Base-by-base conservation (phyloP, 2,113 vertebrate species). In the Numenius arquata region DNA sequence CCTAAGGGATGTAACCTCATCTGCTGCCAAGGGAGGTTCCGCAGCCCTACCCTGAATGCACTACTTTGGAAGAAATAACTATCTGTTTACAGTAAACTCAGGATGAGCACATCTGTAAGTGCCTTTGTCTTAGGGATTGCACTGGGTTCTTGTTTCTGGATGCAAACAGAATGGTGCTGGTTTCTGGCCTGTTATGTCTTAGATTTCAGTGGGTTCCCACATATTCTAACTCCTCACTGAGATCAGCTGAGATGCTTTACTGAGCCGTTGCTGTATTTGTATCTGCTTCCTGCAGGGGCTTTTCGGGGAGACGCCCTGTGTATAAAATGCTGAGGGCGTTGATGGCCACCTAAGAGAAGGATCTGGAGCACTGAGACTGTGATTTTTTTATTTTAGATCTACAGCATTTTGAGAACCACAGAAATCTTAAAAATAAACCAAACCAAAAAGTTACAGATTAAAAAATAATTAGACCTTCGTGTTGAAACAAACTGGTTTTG, bases 1-100 rank as follows among this genome's bases (percentile, higher is more conserved):
- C 87, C 96, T 95, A 74, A 85, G 91, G 94, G 91, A 63, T 96
- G 96, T 96, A 95, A 96, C 89, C 91, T 96, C 95, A 95, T 95
- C 95, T 94, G 66, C 84, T 91, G 2, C 48, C 61, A 66, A 66
- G 62, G 62, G 59, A 82, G 78, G 91, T 73, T 92, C 8, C 38
- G 22, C 70, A 92, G 76, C 80, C 48, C 3, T 87, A 79, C 48
- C 80, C 74, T 76, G 48, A 91, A 68, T 89, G 80, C 47, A 15
- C 70, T 82, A 8, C 71, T 93, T 81, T 43, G 50, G 77, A 85
- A 92, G 66, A 93, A 93, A 68, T 75, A 91, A 48, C 47, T 74
- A 0, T 78, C 47, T 92, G 87, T 96, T 93, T 95, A 88, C 84
- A 26, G 77, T 82, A 84, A 89, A 95, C 67, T 93, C 55, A 43